Base-by-base conservation (phyloP, 2,888 invertebrate species). In the Aradus depressus region DNA sequence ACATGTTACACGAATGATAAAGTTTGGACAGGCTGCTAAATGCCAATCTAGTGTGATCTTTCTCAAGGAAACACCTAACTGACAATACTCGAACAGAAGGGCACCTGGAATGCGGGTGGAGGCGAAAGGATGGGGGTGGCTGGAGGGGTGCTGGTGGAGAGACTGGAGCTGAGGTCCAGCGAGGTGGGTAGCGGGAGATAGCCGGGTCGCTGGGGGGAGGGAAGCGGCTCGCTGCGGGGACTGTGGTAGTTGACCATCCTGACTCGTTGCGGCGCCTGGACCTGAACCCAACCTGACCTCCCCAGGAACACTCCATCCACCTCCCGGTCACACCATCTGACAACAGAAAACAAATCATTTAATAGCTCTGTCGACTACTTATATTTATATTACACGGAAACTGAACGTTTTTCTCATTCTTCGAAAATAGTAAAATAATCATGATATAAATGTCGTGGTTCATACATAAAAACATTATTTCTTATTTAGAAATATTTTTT, bases 101-200 rank as follows among this genome's bases (percentile, higher is more conserved):
- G n/a, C n/a, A 49, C 79, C 63, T 81, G 80, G 63, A 81, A 81
- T 8, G 80, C 80, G 8, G 79, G 80, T 1, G 80, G 80, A 8
- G 80, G 80, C 14, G 80, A 80, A 41, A 81, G 74, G 53, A 81
- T 81, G 5, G 80, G 80, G 1, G 80, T 80, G 12, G 78, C 68
- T n/a, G 78, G 76, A 2, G 79, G 79, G 26, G 78, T 78, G 1
- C 79, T 76, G 44, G 70, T 68, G 3, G 64, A 63, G n/a, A 64
- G 56, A 43, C 52, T 59, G n/a, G 54, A 49, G 6, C 44, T 47
- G 14, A 54, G 47, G 25, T 54, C 54, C 22, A 57, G 47, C 2
- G 58, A 55, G 16, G 44, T 32, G 0, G 70, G 67, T 35, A 69
- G 57, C 1, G 70, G 68, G 12, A 70, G 58, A 3, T 68, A 69